These are phyloP conservation scores for Tanypteryx hageni DNA, from an alignment of 2,888 invertebrate species.

Conservation along the genomic window DNA sequence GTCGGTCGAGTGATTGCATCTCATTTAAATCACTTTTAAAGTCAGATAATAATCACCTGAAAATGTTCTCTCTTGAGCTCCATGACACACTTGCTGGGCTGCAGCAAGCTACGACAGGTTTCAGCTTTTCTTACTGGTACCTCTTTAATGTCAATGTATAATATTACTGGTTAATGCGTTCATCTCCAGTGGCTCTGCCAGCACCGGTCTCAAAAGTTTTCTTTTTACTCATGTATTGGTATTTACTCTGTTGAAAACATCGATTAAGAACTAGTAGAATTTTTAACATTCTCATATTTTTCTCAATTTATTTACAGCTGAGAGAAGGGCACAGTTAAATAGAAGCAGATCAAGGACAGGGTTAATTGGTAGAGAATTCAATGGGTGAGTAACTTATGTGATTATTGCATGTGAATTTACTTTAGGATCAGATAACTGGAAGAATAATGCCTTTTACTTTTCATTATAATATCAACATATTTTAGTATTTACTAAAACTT, in stretches of 20 bases:
- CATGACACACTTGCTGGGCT: no score
- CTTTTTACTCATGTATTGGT: no score
- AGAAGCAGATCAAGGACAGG: conserved; percentile 91
- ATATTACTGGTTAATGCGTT: no score
- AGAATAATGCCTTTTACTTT: neutral
- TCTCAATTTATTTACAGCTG: conserved; percentile 79
- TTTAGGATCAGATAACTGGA: neutral
- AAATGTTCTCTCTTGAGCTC: no score
- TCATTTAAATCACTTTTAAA: no score
- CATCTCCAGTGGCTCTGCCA: no score
- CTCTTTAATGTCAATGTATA: no score
- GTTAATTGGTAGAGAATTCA: conserved; percentile 82
- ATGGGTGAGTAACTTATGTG: conserved; percentile 78
- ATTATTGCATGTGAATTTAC: neutral
- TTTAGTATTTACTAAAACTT: neutral
- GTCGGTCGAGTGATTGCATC: no score
- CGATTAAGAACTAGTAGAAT: neutral
- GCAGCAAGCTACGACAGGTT: no score
- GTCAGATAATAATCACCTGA: no score
- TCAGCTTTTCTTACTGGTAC: no score
- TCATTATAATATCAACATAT: neutral
- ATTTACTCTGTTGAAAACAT: neutral
- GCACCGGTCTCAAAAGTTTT: no score
- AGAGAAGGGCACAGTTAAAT: conserved; percentile 92
- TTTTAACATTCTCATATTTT: neutral